Conservation (phyloP, 2,113 vertebrate species). For the Rattus norvegicus region GRCr8 NC_086020.1:173873001-173873500, state of each 20-base stretch:
- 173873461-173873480: neutral
- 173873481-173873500: neutral
- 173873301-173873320: neutral
- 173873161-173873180: neutral
- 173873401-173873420: neutral
- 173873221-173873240: neutral
- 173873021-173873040: neutral
- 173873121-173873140: no score
- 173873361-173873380: neutral
- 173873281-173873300: neutral
- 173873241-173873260: neutral
- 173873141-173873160: neutral
- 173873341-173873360: neutral
- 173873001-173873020: neutral
- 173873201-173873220: neutral
- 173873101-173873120: neutral
- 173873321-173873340: neutral
- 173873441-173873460: neutral
- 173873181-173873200: neutral
- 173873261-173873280: neutral
- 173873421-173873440: no score
- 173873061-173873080: neutral
- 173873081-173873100: neutral
- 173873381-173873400: neutral
- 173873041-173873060: neutral